Evolutionary conservation across 2,113 vertebrate genomes (phyloP).

Genomic region (Sylvietta virens): DNA sequence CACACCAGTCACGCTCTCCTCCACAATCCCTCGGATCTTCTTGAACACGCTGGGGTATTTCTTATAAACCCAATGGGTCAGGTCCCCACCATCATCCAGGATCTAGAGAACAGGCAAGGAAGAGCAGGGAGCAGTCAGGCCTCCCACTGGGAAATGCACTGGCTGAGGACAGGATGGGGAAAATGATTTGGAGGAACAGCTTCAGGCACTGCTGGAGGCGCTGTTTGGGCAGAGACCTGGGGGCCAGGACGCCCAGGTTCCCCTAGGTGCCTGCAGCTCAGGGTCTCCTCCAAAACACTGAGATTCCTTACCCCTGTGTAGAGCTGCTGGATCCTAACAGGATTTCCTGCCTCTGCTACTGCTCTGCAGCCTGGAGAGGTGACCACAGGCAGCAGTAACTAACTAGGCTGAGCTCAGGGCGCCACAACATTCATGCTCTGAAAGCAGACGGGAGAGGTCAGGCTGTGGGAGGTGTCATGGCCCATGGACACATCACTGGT

Average conservation of each 20-base stretch:
- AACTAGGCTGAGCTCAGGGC: neutral
- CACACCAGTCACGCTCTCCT: slow-evolving; percentile 98
- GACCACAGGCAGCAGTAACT: neutral
- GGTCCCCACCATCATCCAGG: slow-evolving; percentile 95
- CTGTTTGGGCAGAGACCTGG: neutral
- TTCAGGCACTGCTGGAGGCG: neutral
- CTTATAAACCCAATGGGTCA: slow-evolving; percentile 99
- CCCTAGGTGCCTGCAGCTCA: neutral
- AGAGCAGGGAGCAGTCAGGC: slow-evolving; percentile 54
- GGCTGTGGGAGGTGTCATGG: neutral
- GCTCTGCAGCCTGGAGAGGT: neutral
- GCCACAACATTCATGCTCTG: neutral
- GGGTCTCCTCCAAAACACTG: neutral
- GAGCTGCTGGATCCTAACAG: neutral
- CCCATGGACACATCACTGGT: neutral
- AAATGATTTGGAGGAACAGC: neutral
- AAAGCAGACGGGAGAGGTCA: neutral
- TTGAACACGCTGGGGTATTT: slow-evolving; percentile 97
- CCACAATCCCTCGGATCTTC: slow-evolving; percentile 95
- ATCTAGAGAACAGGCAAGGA: slow-evolving; percentile 77
- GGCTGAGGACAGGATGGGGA: neutral
- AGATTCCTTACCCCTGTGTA: neutral
- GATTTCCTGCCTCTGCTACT: neutral
- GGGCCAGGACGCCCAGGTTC: neutral
- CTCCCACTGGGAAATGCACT: neutral